phyloP scores from a whole-genome alignment of 2,888 invertebrate species.

The Zaprionus obscuricornis region DNA sequence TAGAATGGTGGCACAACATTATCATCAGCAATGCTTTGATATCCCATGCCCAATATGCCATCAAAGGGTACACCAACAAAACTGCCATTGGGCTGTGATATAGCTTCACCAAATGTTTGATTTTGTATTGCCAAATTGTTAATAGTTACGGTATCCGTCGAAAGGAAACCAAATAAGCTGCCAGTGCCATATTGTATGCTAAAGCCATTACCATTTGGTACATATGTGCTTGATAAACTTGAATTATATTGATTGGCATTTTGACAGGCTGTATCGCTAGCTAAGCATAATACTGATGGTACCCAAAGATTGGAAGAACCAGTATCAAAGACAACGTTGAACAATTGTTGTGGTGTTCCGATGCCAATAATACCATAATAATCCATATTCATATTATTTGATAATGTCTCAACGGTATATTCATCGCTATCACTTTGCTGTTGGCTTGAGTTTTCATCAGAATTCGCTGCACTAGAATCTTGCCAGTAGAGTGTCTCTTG shows the following conservation, averaged over 20 bases:
- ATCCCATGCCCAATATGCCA: constrained; percentile 97
- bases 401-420: constrained; percentile 83
- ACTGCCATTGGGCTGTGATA: constrained; percentile 94
- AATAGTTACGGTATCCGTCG: constrained; percentile 90
- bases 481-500: constrained; percentile 18
- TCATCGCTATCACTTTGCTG: constrained; percentile 21
- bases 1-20: constrained; percentile 95
- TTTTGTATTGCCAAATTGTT: constrained; percentile 88
- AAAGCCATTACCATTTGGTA: constrained; percentile 93
- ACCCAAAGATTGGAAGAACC: constrained; percentile 99
- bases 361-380: constrained; percentile 96
- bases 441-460: constrained; percentile 13
- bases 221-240: constrained; percentile 91
- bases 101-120: constrained; percentile 97
- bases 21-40: constrained; percentile 93
- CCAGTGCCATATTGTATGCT: constrained; percentile 97
- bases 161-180: constrained; percentile 96
- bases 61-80: constrained; percentile 99
- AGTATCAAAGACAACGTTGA: constrained; percentile 96
- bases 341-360: constrained; percentile 95
- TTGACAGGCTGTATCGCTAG: constrained; percentile 96
- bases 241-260: constrained; percentile 98
- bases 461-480: constrained; percentile 39
- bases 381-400: constrained; percentile 96
- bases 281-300: constrained; percentile 96